Percentiles rank a stretch among this genome's conserved stretches.
phyloP scores from a whole-genome alignment of 2,797 vertebrate species.

The Syndactyla subalaris region DNA sequence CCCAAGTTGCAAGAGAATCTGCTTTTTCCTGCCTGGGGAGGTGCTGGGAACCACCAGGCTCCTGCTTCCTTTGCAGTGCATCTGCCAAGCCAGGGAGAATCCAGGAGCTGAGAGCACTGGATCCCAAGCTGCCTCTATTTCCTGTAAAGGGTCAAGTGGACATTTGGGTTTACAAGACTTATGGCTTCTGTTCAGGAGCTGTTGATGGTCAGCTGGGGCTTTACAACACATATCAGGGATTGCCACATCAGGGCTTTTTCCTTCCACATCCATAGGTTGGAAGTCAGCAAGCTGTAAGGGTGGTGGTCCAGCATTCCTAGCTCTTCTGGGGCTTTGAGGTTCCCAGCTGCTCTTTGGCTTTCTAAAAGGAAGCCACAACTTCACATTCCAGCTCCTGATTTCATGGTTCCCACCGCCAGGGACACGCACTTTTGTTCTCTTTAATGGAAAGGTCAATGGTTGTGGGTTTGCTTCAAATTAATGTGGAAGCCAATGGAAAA shows the following conservation, averaged over 20 bases:
- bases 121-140: background rate
- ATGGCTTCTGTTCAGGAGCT: background rate
- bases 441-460: background rate
- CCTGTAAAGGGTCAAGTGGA: background rate
- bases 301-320: background rate
- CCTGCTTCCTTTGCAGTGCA: background rate
- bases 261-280: background rate
- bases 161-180: background rate
- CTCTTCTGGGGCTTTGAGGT: background rate
- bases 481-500: background rate
- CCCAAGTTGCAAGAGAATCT: background rate
- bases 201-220: background rate
- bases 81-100: background rate
- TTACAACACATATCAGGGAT: background rate
- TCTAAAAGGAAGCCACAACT: background rate
- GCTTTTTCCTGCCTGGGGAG: background rate
- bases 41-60: background rate
- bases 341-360: background rate
- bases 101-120: background rate
- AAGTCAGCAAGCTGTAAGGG: background rate
- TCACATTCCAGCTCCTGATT: background rate
- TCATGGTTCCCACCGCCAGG: background rate
- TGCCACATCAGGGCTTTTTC: background rate
- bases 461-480: background rate
- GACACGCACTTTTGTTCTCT: background rate